Percentiles rank a stretch among this genome's conserved stretches.
Evolutionary conservation across 2,888 invertebrate genomes (phyloP).

Genomic region (Agriopis aurantiaria): DNA sequence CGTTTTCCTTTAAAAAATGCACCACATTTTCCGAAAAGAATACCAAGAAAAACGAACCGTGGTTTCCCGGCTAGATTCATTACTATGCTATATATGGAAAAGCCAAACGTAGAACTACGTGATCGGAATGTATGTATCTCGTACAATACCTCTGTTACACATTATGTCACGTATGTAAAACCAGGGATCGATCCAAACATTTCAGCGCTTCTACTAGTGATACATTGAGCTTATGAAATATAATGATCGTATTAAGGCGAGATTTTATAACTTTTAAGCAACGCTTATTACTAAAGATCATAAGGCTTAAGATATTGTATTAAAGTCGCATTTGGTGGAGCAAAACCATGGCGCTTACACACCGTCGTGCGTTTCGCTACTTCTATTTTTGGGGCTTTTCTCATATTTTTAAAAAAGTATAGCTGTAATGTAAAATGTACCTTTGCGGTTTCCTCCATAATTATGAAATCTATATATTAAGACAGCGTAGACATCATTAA

Average conservation of each 20-base stretch:
- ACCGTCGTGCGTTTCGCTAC: too few species aligned
- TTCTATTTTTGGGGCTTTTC: too few species aligned
- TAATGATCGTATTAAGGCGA: too few species aligned
- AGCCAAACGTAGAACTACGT: conserved; percentile 53
- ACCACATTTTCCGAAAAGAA: conserved; percentile 33
- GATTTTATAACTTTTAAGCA: neutral
- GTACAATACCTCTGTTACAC: conserved; percentile 36
- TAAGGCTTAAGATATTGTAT: too few species aligned
- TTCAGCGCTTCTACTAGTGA: conserved; percentile 1
- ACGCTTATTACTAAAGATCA: too few species aligned
- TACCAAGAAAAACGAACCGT: conserved; percentile 33
- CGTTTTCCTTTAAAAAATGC: conserved; percentile 30
- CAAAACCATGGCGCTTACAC: too few species aligned
- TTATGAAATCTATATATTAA: too few species aligned
- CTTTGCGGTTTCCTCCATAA: too few species aligned
- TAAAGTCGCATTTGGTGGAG: too few species aligned
- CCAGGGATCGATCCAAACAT: conserved; percentile 13
- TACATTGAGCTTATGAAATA: conserved; percentile 3
- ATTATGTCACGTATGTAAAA: conserved; percentile 37
- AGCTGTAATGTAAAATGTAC: too few species aligned
- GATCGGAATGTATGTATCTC: conserved; percentile 44
- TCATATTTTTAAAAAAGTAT: too few species aligned
- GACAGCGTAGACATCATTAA: too few species aligned
- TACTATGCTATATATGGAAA: conserved; percentile 53
- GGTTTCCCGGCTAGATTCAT: conserved; percentile 53